Evolutionary conservation across 2,797 vertebrate genomes (phyloP), one percentile per base, ranked within the genome.

Genomic region (Crypturellus tataupa): DNA sequence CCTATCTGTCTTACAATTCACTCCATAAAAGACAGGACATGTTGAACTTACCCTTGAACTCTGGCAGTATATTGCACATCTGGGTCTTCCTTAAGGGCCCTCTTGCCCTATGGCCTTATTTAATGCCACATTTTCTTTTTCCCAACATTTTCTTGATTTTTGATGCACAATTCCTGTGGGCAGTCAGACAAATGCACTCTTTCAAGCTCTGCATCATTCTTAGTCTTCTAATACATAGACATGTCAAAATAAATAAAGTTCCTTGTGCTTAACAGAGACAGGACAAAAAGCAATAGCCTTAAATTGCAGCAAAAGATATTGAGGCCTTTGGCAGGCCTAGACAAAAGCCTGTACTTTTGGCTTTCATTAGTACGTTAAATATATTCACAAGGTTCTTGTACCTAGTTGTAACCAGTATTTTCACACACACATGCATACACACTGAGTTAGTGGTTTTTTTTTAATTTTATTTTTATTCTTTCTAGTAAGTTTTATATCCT

Each of bases 331-430:
- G 85, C 64, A 83, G 65, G 37, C 37, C 37, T 39, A 39, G 37
- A 39, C 37, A 39, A 39, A 39, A 9, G 8, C 11, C 37, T 39
- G 37, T 39, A 39, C 37, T 39, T 39, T 39, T 68, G 75, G 21
- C 75, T 93, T 93, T 93, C 79, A 85, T 92, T 94, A 49, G 47
- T 95, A 75, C 64, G 40, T 89, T 87, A 92, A 40, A 15, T 42
- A 42, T 42, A 42, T 42, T 42, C 40, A 42, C 40, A 42, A 42
- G 40, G 40, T 42, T 42, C 13, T 42, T 15, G 5, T 14, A 15
- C 15, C 15, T 42, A 42, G 40, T 40, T 40, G 39, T 42, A 42
- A 42, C 40, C 40, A 42, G 40, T 14, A 42, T 42, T 42, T 42
- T 42, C 14, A 3, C 4, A 25, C 16, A 55, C 53, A 55, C 53